Percentiles rank a stretch among this genome's conserved stretches.
Evolutionary conservation across 2,797 vertebrate genomes (phyloP).

Genomic region (Labroides dimidiatus): DNA sequence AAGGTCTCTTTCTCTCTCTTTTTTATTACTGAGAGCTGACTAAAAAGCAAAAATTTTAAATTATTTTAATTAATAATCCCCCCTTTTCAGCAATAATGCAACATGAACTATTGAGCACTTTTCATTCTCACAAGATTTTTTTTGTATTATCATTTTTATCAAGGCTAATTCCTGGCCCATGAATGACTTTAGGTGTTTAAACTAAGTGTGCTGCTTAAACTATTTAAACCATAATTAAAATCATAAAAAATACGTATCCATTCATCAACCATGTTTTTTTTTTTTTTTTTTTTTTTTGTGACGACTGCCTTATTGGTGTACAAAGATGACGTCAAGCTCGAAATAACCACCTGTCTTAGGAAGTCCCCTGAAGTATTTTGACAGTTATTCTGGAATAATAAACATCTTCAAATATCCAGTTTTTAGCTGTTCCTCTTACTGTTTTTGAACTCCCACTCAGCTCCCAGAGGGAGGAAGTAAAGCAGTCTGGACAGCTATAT

Average conservation of each 20-base stretch:
- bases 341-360: conserved; percentile 35
- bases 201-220: not conserved
- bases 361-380: conserved; percentile 52
- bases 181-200: conserved; percentile 1
- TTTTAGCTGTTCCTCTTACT: conserved; percentile 37
- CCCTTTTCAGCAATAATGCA: not conserved
- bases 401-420: conserved; percentile 60
- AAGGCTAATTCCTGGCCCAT: not conserved
- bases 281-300: too few relatives aligned
- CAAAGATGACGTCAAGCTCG: conserved; percentile 2
- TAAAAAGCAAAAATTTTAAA: not conserved
- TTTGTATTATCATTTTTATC: not conserved
- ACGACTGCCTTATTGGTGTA: not conserved
- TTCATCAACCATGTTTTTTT: not conserved
- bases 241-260: not conserved
- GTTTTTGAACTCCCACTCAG: conserved; percentile 64
- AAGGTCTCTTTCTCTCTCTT: conserved; percentile 11
- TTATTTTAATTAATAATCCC: not conserved
- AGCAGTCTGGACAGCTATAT: conserved; percentile 48
- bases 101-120: not conserved
- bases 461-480: conserved; percentile 60
- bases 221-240: not conserved
- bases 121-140: not conserved
- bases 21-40: conserved; percentile 1
- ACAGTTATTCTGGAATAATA: conserved; percentile 59